These are phyloP conservation scores for Corythornis leucogaster DNA, from an alignment of 2,797 vertebrate genomes.

Conservation along the genomic window DNA sequence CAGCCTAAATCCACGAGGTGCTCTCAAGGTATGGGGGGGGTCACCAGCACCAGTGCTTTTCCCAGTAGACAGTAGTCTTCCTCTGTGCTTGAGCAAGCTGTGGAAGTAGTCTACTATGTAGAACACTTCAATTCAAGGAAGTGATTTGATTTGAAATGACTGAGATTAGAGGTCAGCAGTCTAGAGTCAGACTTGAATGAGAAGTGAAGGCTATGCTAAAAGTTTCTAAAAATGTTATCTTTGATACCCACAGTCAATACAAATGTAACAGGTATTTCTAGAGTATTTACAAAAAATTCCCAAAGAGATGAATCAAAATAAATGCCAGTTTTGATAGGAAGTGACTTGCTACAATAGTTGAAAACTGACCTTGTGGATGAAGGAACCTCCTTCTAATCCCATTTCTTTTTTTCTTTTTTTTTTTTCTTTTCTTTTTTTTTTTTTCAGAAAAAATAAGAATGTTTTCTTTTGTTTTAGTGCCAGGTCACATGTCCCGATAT, in stretches of 20 bases:
- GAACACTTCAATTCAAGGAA: neutral
- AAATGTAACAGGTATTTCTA: neutral
- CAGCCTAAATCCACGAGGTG: neutral
- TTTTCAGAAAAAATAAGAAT: neutral
- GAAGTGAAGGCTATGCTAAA: neutral
- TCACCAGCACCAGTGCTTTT: neutral
- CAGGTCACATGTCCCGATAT: constrained; percentile 76
- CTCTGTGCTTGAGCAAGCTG: neutral
- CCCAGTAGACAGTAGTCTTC: neutral
- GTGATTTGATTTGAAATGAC: neutral
- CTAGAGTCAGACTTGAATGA: neutral
- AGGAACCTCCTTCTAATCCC: neutral
- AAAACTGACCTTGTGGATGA: neutral
- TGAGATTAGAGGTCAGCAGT: neutral
- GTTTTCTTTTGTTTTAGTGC: constrained; percentile 72
- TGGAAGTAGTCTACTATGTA: neutral
- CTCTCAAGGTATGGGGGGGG: neutral
- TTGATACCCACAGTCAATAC: neutral
- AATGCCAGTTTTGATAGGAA: neutral
- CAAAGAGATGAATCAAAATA: neutral
- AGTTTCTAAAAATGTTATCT: neutral
- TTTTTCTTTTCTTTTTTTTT: neutral
- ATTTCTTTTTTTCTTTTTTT: neutral
- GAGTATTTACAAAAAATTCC: neutral
- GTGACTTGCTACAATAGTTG: neutral